Evolutionary conservation across 1,140 invertebrate species (phyloP).

Genomic region (Pseudomyrmex pallidus): DNA sequence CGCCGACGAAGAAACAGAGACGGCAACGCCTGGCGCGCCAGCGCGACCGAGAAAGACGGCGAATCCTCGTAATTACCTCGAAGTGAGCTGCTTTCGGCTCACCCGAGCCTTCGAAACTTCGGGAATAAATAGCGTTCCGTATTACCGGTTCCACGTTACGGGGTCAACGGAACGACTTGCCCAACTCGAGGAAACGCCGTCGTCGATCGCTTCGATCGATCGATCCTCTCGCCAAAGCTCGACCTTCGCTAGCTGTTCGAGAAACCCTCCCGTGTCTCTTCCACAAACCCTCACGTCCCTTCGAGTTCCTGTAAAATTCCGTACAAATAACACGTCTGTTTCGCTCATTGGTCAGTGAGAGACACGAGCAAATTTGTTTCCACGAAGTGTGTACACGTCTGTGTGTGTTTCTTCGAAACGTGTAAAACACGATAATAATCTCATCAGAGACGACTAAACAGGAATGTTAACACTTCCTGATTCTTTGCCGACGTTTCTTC

Average conservation of each 20-base stretch:
- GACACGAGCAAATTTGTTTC: slow-evolving; percentile 31
- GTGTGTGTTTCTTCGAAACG: background rate
- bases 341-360: background rate
- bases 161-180: slow-evolving; percentile 67
- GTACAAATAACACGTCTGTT: background rate
- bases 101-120: slow-evolving; percentile 84
- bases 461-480: slow-evolving; percentile 45
- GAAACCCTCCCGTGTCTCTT: background rate
- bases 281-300: background rate
- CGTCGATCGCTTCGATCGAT: slow-evolving; percentile 63
- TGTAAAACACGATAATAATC: slow-evolving; percentile 35
- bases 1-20: slow-evolving; percentile 77
- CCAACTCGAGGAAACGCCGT: slow-evolving; percentile 16
- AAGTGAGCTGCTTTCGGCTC: slow-evolving; percentile 84
- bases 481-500: background rate
- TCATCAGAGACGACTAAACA: slow-evolving; percentile 15
- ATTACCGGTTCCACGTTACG: slow-evolving; percentile 80
- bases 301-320: slow-evolving; percentile 10
- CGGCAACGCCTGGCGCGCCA: slow-evolving; percentile 55
- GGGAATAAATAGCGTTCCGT: slow-evolving; percentile 84
- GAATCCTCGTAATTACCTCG: slow-evolving; percentile 84
- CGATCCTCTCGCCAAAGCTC: slow-evolving; percentile 10
- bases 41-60: slow-evolving; percentile 73
- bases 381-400: background rate
- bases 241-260: slow-evolving; percentile 1